A percentile compares a stretch with the other conserved stretches of the same genome.
These are phyloP conservation scores for Pagetopsis macropterus DNA, from an alignment of 2,797 vertebrate species.

Conservation along the genomic window DNA sequence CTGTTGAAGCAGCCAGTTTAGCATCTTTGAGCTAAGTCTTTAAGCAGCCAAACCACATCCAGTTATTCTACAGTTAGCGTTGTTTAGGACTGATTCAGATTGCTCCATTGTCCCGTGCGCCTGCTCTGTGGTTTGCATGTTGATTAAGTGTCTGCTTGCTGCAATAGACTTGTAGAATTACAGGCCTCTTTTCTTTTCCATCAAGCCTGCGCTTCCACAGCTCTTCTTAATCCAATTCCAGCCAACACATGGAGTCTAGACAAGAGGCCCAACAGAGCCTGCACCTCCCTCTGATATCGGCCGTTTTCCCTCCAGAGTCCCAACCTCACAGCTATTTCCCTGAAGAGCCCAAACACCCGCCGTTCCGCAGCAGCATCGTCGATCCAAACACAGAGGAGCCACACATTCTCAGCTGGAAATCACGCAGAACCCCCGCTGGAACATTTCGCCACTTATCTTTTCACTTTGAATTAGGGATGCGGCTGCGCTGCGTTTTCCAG, in stretches of 20 bases:
- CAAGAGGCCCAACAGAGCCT: slow-evolving; percentile 51
- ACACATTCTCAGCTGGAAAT: slow-evolving; percentile 74
- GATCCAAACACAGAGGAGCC: slow-evolving; percentile 57
- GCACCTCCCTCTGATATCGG: slow-evolving; percentile 52
- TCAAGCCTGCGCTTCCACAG: slow-evolving; percentile 50
- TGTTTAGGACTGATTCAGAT: slow-evolving; percentile 46
- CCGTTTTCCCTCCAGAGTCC: slow-evolving; percentile 37
- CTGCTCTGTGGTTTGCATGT: slow-evolving; percentile 57
- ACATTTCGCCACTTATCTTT: slow-evolving; percentile 79
- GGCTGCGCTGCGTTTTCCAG: slow-evolving; percentile 68
- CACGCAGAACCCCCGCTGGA: slow-evolving; percentile 65
- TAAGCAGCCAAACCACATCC: slow-evolving; percentile 43
- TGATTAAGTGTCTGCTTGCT: slow-evolving; percentile 68
- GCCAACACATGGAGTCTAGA: slow-evolving; percentile 75
- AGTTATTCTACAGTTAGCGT: slow-evolving; percentile 33
- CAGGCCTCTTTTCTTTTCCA: slow-evolving; percentile 69
- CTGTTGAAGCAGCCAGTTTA: slow-evolving; percentile 17
- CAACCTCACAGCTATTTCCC: slow-evolving; percentile 31
- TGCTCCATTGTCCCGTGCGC: slow-evolving; percentile 44
- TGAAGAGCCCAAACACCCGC: slow-evolving; percentile 41
- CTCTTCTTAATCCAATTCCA: slow-evolving; percentile 64
- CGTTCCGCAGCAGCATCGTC: slow-evolving; percentile 21
- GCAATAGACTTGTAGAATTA: slow-evolving; percentile 52
- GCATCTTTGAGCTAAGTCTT: slow-evolving; percentile 29
- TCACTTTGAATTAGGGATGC: slow-evolving; percentile 79